A percentile compares a stretch with the other conserved stretches of the same genome.
These are phyloP conservation scores for Murina feae DNA, from an alignment of 2,113 vertebrate species.

Conservation along the genomic window DNA sequence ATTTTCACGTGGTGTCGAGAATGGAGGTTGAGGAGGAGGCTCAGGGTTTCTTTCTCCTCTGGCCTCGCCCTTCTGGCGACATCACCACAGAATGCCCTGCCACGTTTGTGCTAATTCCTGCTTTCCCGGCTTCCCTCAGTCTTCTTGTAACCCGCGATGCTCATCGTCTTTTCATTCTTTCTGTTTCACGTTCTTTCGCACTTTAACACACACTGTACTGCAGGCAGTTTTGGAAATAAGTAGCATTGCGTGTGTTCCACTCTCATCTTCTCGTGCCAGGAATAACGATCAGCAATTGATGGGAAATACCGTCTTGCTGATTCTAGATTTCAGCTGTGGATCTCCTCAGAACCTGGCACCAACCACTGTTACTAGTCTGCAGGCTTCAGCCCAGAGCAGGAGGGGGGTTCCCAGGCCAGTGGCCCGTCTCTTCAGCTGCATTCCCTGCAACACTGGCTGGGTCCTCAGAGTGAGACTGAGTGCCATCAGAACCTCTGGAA, in stretches of 20 bases:
- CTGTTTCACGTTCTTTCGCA: not conserved
- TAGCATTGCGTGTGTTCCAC: not conserved
- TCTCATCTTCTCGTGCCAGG: not conserved
- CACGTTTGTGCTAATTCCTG: not conserved
- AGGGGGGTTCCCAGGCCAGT: not conserved
- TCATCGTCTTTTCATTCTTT: not conserved
- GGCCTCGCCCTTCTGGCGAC: not conserved
- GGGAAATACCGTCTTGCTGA: not conserved
- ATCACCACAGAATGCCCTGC: not conserved
- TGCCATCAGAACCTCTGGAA: not conserved
- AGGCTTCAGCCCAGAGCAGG: not conserved
- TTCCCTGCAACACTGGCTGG: not conserved
- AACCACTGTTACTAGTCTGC: accelerated
- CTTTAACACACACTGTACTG: not conserved
- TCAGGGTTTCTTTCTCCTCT: not conserved
- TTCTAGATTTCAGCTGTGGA: not conserved
- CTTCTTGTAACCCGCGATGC: not conserved
- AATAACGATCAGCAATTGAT: not conserved
- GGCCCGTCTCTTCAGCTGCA: not conserved
- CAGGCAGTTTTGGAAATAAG: not conserved
- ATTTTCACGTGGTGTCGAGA: not conserved
- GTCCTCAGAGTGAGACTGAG: not conserved
- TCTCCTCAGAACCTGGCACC: not conserved
- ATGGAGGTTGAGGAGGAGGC: not conserved
- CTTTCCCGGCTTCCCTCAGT: not conserved